Conservation (phyloP, 2,888 invertebrate genomes). For the Isoperla grammatica region DNA sequence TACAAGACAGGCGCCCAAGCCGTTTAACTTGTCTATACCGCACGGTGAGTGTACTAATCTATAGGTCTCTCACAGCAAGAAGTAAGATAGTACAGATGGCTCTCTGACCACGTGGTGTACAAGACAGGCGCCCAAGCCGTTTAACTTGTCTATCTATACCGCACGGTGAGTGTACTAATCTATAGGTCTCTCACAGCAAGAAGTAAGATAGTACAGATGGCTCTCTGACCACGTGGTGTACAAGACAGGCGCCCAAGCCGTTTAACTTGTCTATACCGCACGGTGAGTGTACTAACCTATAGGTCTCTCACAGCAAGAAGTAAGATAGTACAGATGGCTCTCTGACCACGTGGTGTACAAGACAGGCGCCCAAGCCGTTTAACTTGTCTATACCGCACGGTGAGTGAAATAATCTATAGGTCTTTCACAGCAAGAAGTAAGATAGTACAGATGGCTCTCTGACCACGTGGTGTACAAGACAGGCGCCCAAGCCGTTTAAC, state of each 20-base stretch:
- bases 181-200: too few relatives aligned
- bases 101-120: slow-evolving; percentile 91
- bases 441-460: slow-evolving; percentile 94
- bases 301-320: too few relatives aligned
- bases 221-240: slow-evolving; percentile 89
- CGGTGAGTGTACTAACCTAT: slow-evolving; percentile 54
- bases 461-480: slow-evolving; percentile 84
- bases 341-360: too few relatives aligned
- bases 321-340: too few relatives aligned
- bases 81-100: too few relatives aligned
- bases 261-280: too few relatives aligned
- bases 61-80: too few relatives aligned
- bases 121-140: slow-evolving; percentile 68
- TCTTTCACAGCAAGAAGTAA: too few relatives aligned
- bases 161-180: slow-evolving; percentile 63
- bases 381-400: too few relatives aligned
- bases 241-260: slow-evolving; percentile 70
- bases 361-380: too few relatives aligned
- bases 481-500: slow-evolving; percentile 69
- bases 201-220: too few relatives aligned
- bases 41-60: slow-evolving; percentile 63
- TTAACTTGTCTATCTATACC: slow-evolving; percentile 81
- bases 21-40: slow-evolving; percentile 78
- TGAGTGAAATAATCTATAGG: too few relatives aligned
- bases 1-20: slow-evolving; percentile 67